Conservation (phyloP, 2,888 invertebrate species). For the Diplolepis rosae region DNA sequence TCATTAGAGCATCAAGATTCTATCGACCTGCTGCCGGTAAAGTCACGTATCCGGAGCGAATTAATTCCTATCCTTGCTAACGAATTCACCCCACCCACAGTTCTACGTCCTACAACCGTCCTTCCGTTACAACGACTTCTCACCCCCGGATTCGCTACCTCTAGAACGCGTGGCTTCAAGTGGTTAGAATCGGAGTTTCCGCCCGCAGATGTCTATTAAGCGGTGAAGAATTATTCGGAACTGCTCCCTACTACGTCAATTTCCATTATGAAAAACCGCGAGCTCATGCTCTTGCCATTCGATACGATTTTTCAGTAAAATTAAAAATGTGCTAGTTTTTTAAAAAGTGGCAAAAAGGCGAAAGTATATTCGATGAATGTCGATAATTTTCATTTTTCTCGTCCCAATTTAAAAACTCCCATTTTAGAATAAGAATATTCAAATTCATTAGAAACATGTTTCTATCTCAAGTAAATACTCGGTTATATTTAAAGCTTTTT, state of each 20-base stretch:
- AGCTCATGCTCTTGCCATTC: not conserved
- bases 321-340: not conserved
- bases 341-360: not conserved
- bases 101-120: slow-evolving; percentile 33
- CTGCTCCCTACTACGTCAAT: slow-evolving; percentile 51
- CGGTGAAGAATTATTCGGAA: slow-evolving; percentile 56
- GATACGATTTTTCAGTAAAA: not conserved
- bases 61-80: slow-evolving; percentile 61
- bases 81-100: slow-evolving; percentile 44
- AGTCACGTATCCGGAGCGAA: slow-evolving; percentile 56
- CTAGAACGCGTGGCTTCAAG: slow-evolving; percentile 49
- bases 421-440: not conserved
- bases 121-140: slow-evolving; percentile 40
- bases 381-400: not conserved
- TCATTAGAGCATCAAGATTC: slow-evolving; percentile 57
- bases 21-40: slow-evolving; percentile 54
- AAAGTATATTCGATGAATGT: not conserved
- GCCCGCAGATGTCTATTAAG: slow-evolving; percentile 54
- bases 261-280: slow-evolving; percentile 49
- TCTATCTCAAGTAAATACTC: not conserved
- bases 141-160: slow-evolving; percentile 36
- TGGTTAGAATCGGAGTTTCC: slow-evolving; percentile 52
- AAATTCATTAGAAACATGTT: not conserved
- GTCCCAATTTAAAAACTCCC: not conserved
- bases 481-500: not conserved